Conservation (phyloP, 2,888 invertebrate species). For the Hyalella azteca region DNA sequence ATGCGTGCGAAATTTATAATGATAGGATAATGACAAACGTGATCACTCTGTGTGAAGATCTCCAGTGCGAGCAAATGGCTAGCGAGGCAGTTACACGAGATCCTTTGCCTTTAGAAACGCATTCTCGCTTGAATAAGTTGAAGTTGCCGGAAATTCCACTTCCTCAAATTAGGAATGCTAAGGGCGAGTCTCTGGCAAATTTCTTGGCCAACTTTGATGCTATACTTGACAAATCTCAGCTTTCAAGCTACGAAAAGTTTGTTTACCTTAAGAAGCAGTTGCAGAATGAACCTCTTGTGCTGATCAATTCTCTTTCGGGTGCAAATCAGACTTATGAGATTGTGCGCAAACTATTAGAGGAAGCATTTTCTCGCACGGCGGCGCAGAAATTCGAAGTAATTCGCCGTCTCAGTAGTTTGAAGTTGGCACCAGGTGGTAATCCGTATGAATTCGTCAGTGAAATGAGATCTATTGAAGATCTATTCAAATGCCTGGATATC, state of each 20-base stretch:
- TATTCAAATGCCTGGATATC: not conserved
- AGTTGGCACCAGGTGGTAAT: not conserved
- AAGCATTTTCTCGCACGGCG: not conserved
- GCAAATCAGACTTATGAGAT: not conserved
- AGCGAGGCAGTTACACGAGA: not conserved
- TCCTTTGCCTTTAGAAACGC: not conserved
- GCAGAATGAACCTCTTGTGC: not conserved
- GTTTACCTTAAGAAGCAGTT: not conserved
- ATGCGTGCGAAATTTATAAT: not conserved
- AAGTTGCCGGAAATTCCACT: not conserved
- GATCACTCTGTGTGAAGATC: not conserved
- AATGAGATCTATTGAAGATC: not conserved
- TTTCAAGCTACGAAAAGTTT: not conserved
- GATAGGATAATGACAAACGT: not conserved
- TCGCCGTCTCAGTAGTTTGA: not conserved
- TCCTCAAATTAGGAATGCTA: not conserved
- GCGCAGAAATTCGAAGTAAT: not conserved
- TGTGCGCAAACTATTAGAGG: not conserved
- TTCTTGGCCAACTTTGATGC: not conserved
- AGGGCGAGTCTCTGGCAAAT: not conserved
- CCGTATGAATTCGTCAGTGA: not conserved
- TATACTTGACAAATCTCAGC: not conserved
- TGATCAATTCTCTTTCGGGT: not conserved
- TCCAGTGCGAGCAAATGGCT: too few species aligned
- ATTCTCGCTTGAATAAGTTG: not conserved